These are phyloP conservation scores for Theristicus caerulescens DNA, from an alignment of 2,113 vertebrate genomes.

Conservation along the genomic window DNA sequence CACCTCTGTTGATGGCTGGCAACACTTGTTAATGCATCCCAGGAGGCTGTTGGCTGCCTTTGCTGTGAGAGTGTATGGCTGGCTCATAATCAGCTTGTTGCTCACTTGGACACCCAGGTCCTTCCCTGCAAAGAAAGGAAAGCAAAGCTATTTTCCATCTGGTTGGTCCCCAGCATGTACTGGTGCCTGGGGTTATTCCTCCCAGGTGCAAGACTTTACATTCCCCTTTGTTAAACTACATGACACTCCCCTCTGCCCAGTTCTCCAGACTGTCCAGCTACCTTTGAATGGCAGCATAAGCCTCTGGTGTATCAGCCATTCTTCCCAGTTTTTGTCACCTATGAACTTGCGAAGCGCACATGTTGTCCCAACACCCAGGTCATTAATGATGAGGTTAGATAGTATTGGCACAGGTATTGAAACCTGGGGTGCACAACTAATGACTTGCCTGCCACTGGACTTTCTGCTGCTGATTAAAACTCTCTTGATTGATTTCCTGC, in stretches of 20 bases:
- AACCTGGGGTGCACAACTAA: neutral
- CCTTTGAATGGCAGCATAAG: neutral
- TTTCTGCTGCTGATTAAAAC: neutral
- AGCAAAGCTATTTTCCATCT: neutral
- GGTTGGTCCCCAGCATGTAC: neutral
- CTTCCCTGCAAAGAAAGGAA: neutral
- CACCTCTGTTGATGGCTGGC: neutral
- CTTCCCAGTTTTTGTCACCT: neutral
- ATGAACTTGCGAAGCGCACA: fast-evolving
- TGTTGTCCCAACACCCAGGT: fast-evolving
- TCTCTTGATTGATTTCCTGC: neutral
- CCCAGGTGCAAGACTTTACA: neutral
- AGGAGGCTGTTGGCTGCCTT: neutral
- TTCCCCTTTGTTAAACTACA: neutral
- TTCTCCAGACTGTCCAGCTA: neutral
- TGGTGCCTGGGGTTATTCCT: neutral
- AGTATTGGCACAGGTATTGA: neutral
- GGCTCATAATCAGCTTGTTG: neutral
- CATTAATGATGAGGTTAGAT: neutral
- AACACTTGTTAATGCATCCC: neutral
- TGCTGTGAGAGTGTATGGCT: neutral
- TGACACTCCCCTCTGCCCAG: neutral
- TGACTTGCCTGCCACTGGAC: neutral
- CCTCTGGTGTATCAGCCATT: neutral
- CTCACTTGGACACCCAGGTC: neutral